Percentiles rank a stretch among this genome's conserved stretches.
Conservation (phyloP, 2,113 vertebrate species). For the Garra rufa region DNA sequence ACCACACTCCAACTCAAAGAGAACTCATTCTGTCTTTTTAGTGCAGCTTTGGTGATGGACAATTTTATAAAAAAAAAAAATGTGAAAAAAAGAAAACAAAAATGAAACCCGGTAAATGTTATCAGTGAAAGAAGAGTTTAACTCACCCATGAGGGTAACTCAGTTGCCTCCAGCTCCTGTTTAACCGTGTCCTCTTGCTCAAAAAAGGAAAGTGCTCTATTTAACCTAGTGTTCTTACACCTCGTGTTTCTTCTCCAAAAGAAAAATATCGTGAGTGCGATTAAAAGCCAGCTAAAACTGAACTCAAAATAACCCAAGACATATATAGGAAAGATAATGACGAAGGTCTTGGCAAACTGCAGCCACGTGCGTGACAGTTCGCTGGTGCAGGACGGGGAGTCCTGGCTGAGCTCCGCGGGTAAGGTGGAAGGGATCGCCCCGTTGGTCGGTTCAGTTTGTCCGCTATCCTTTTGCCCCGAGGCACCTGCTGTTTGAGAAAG, state of each 20-base stretch:
- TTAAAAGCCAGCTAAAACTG: slow-evolving; percentile 95
- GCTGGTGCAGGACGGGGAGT: slow-evolving; percentile 72
- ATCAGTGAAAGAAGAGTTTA: background rate
- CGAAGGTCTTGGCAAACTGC: slow-evolving; percentile 89
- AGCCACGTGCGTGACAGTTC: slow-evolving; percentile 83
- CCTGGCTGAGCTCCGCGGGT: slow-evolving; percentile 42
- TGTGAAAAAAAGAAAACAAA: too few species aligned
- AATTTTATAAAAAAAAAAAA: background rate
- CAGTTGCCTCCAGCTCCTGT: slow-evolving; percentile 78
- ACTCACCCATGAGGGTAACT: slow-evolving; percentile 93
- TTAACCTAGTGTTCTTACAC: slow-evolving; percentile 78
- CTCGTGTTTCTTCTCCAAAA: slow-evolving; percentile 83
- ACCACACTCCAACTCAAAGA: background rate
- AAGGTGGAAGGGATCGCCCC: background rate
- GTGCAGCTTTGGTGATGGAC: background rate
- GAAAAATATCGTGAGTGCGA: slow-evolving; percentile 86
- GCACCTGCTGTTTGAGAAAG: slow-evolving; percentile 56
- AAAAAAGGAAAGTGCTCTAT: slow-evolving; percentile 86
- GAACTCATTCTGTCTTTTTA: background rate
- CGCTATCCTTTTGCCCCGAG: slow-evolving; percentile 65
- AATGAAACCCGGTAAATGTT: background rate
- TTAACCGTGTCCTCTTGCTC: slow-evolving; percentile 84
- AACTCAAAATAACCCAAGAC: slow-evolving; percentile 91
- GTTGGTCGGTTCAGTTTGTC: slow-evolving; percentile 55
- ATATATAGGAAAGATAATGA: slow-evolving; percentile 91